Conservation (phyloP, 2,888 invertebrate species). For the Maniola hyperantus region DNA sequence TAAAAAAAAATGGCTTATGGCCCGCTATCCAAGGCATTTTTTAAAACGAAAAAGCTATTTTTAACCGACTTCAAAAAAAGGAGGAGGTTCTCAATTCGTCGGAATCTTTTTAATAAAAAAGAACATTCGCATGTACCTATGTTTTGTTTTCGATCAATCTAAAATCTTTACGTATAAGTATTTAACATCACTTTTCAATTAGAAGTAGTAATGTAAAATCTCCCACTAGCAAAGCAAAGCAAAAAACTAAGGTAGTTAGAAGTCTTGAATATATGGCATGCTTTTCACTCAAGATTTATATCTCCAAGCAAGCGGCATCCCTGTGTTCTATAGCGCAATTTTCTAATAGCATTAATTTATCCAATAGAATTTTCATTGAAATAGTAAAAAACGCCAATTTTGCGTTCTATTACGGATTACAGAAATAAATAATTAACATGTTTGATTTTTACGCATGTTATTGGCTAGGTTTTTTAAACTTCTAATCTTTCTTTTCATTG, state of each 20-base stretch:
- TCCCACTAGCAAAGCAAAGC: slow-evolving; percentile 15
- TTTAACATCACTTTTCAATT: slow-evolving; percentile 13
- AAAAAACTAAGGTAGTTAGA: slow-evolving; percentile 12
- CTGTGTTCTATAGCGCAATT: slow-evolving; percentile 16
- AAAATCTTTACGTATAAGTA: neutral
- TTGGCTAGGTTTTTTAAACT: too few species aligned
- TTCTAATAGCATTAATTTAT: slow-evolving; percentile 18
- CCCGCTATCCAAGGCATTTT: too few species aligned
- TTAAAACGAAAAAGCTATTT: too few species aligned
- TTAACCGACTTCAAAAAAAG: too few species aligned
- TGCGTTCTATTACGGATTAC: slow-evolving; percentile 21
- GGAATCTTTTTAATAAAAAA: too few species aligned
- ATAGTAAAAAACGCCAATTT: slow-evolving; percentile 1
- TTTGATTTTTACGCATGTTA: neutral
- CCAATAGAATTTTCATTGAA: slow-evolving; percentile 1
- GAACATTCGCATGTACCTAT: neutral
- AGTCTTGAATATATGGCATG: slow-evolving; percentile 16
- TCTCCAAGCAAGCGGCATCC: slow-evolving; percentile 19
- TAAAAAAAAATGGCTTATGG: too few species aligned
- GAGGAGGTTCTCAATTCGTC: too few species aligned
- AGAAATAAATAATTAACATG: too few species aligned
- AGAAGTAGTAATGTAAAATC: slow-evolving; percentile 5
- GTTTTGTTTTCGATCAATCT: neutral
- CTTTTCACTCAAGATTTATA: slow-evolving; percentile 20
- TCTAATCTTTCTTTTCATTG: too few species aligned